These are phyloP conservation scores for Rhabdornis inornatus DNA, from an alignment of 2,113 vertebrate genomes.

Conservation along the genomic window DNA sequence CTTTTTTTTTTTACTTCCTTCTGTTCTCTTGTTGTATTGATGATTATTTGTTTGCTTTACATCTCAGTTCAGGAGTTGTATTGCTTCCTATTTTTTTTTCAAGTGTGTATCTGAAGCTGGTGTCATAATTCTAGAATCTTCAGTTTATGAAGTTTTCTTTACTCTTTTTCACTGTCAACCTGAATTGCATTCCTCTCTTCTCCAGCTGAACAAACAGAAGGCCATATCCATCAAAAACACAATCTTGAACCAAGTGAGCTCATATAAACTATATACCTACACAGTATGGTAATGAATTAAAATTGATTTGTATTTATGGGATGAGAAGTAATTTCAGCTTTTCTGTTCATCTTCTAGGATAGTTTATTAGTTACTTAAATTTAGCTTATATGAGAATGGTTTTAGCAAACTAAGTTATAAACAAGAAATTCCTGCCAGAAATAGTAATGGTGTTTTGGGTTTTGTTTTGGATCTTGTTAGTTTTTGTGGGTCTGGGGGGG, in stretches of 20 bases:
- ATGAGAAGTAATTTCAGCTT: background rate
- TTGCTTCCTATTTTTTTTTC: background rate
- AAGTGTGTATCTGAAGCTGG: background rate
- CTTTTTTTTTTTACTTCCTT: background rate
- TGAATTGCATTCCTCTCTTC: background rate
- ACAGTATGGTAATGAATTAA: background rate
- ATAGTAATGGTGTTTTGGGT: background rate
- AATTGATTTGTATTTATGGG: background rate
- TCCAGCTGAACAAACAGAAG: constrained; percentile 56
- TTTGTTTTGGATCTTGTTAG: background rate
- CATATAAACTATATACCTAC: background rate
- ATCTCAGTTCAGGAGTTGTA: background rate
- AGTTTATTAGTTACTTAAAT: background rate
- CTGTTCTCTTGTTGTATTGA: background rate
- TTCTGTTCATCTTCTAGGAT: background rate
- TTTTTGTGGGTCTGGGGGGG: background rate
- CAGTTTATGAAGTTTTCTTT: background rate
- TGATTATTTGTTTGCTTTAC: background rate
- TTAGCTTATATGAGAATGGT: background rate
- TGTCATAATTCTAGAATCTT: background rate
- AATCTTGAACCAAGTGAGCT: background rate
- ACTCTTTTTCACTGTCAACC: background rate
- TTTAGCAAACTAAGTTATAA: background rate
- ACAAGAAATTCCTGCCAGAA: background rate
- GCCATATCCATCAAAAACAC: constrained; percentile 28